Evolutionary conservation across 2,113 vertebrate species (phyloP).

Genomic region (Bubo scandiacus): DNA sequence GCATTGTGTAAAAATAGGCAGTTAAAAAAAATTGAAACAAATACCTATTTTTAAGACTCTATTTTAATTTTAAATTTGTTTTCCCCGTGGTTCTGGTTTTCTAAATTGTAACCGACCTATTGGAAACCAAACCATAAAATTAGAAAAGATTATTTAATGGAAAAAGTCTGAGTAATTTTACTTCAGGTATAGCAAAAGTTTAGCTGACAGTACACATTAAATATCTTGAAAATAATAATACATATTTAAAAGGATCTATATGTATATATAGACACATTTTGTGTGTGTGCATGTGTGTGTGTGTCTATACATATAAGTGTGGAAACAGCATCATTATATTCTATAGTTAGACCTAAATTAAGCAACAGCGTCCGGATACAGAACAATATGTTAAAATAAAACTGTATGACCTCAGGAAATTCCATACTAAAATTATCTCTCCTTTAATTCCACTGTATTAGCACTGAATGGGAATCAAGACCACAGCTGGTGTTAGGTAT

Average conservation of each 20-base stretch:
- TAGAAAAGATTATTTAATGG: neutral
- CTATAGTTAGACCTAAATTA: neutral
- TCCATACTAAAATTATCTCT: slow-evolving; percentile 17
- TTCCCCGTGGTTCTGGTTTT: neutral
- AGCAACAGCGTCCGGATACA: neutral
- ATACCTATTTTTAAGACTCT: neutral
- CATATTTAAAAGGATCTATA: neutral
- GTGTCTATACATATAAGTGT: neutral
- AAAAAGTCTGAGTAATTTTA: neutral
- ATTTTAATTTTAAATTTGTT: neutral
- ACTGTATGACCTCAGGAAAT: slow-evolving; percentile 11
- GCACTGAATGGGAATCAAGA: neutral
- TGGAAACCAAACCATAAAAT: neutral
- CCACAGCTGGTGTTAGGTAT: neutral
- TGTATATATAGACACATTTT: neutral
- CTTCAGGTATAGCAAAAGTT: neutral
- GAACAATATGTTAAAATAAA: slow-evolving; percentile 48
- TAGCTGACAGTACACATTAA: neutral
- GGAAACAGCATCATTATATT: neutral
- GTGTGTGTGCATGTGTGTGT: neutral
- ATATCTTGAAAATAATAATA: neutral
- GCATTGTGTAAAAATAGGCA: neutral
- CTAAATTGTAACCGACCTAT: neutral
- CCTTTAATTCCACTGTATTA: neutral
- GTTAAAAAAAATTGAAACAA: neutral